phyloP scores from a whole-genome alignment of 37 sponge, comb jelly and placozoan genomes.

The Spongia lamella region DNA sequence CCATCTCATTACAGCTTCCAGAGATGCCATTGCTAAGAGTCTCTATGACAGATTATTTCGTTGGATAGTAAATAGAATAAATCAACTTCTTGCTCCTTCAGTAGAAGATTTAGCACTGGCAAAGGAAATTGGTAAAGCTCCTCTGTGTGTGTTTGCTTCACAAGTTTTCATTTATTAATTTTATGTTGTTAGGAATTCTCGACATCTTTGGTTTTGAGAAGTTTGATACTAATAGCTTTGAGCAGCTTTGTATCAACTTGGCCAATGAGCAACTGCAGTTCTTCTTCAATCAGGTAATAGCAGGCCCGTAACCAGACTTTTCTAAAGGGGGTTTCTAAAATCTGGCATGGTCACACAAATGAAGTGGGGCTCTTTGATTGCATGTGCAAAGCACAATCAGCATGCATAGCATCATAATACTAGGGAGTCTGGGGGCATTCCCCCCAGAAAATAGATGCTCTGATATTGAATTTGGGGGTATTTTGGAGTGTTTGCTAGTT shows the following conservation, averaged over 20 bases:
- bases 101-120: conserved; percentile 32
- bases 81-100: conserved; percentile 70
- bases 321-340: too few relatives aligned
- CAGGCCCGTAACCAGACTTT: too few relatives aligned
- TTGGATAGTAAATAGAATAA: conserved; percentile 85
- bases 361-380: too few relatives aligned
- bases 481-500: too few relatives aligned
- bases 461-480: too few relatives aligned
- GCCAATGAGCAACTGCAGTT: conserved; percentile 90
- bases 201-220: conserved; percentile 92
- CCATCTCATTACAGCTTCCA: conserved; percentile 36
- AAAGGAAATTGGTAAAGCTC: conserved; percentile 59
- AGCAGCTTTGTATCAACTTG: conserved; percentile 84
- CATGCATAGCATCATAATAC: too few relatives aligned
- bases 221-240: conserved; percentile 80
- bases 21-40: conserved; percentile 77
- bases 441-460: too few relatives aligned
- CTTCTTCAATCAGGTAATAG: conserved; percentile 80
- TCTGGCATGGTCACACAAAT: too few relatives aligned
- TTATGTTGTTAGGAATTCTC: conserved; percentile 71
- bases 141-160: too few relatives aligned
- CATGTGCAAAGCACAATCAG: too few relatives aligned
- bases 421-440: too few relatives aligned
- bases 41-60: conserved; percentile 74
- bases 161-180: too few relatives aligned